phyloP scores from a whole-genome alignment of 2,888 invertebrate genomes.

The Thelaira solivaga region DNA sequence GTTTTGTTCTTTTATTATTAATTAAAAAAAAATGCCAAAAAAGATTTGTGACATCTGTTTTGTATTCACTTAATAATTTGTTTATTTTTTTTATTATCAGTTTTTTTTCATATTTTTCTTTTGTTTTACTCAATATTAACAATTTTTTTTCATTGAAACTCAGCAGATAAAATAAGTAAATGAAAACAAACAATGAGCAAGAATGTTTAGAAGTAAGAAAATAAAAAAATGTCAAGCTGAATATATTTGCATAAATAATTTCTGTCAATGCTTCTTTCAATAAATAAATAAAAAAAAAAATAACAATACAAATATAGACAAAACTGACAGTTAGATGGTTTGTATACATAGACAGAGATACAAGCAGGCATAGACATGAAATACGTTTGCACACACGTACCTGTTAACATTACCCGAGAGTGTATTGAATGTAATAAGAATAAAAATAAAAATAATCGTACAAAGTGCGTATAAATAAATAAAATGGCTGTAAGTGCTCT shows the following conservation, averaged over 20 bases:
- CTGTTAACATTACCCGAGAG: too few relatives aligned
- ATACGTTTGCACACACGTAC: not conserved
- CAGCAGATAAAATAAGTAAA: not conserved
- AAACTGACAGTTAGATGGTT: conserved; percentile 30
- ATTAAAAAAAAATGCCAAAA: too few relatives aligned
- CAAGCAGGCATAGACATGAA: not conserved
- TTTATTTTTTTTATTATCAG: not conserved
- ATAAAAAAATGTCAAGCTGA: conserved; percentile 37
- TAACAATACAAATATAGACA: conserved; percentile 15
- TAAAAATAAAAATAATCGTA: not conserved
- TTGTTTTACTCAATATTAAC: not conserved
- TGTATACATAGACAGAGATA: not conserved
- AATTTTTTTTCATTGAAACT: conserved; percentile 6
- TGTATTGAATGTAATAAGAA: too few relatives aligned
- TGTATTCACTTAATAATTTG: not conserved
- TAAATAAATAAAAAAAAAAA: too few relatives aligned
- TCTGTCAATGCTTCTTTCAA: conserved; percentile 49
- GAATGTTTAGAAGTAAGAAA: not conserved
- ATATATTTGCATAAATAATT: conserved; percentile 58
- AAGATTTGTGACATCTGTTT: conserved; percentile 17
- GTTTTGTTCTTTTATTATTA: too few relatives aligned
- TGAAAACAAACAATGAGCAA: conserved; percentile 13
- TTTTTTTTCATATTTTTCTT: not conserved
- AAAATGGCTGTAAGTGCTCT: conserved; percentile 4
- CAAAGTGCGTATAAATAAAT: conserved; percentile 10